Conservation (phyloP, 1,140 invertebrate genomes). For the Drosophila eugracilis region DNA sequence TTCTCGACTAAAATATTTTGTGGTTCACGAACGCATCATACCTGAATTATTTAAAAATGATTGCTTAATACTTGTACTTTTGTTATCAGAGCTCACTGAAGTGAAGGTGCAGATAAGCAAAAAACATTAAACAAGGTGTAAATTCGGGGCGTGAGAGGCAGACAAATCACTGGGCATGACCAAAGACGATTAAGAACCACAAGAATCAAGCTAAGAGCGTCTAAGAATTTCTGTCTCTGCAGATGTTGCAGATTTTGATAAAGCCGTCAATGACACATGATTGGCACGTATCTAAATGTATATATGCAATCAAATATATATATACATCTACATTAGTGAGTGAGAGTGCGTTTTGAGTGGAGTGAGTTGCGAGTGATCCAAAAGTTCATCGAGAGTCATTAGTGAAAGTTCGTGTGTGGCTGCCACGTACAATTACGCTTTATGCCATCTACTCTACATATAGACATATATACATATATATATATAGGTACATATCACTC, state of each 20-base stretch:
- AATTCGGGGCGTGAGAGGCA: constrained; percentile 15
- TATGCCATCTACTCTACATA: constrained; percentile 31
- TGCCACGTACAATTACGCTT: constrained; percentile 73
- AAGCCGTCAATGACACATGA: constrained; percentile 24
- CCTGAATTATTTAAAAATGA: constrained; percentile 34
- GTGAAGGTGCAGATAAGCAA: constrained; percentile 33
- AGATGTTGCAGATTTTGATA: constrained; percentile 12
- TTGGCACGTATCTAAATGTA: constrained; percentile 35
- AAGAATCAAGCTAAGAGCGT: not conserved
- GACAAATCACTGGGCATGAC: constrained; percentile 30
- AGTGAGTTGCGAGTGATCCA: constrained; percentile 30
- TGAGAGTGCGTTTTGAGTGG: constrained; percentile 30
- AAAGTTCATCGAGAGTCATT: constrained; percentile 76
- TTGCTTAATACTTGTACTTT: constrained; percentile 24
- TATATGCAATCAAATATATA: constrained; percentile 4
- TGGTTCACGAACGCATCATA: constrained; percentile 1
- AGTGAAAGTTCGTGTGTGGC: constrained; percentile 69
- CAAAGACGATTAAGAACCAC: constrained; percentile 8
- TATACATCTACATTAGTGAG: constrained; percentile 14
- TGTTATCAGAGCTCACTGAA: constrained; percentile 33
- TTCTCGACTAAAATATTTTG: not conserved
- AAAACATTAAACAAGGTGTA: constrained; percentile 49
- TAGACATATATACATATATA: not conserved
- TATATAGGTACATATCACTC: constrained; percentile 13
- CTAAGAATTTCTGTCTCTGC: constrained; percentile 34